These are phyloP conservation scores for Brachyopa scutellaris DNA, from an alignment of 2,888 invertebrate species.

Conservation along the genomic window DNA sequence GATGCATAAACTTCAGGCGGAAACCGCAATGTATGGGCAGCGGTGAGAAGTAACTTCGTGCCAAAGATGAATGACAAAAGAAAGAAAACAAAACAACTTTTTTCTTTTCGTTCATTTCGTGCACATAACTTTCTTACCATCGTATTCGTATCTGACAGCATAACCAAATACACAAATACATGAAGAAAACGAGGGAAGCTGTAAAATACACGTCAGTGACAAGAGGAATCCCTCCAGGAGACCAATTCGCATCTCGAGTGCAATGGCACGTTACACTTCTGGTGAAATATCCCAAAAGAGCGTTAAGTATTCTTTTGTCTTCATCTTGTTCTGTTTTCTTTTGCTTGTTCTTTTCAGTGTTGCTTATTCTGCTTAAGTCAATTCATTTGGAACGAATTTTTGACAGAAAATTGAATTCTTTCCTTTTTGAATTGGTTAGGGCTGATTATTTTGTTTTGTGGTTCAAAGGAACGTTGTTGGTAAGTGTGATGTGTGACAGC, in stretches of 20 bases:
- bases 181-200: not conserved
- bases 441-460: not conserved
- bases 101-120: no score
- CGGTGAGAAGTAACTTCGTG: not conserved
- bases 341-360: not conserved
- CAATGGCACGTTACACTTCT: conserved; percentile 52
- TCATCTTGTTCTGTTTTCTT: not conserved
- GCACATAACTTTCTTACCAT: no score
- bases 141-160: no score
- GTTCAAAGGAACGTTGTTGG: conserved; percentile 27
- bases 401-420: conserved; percentile 42
- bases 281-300: conserved; percentile 22
- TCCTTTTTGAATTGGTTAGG: conserved; percentile 31
- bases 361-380: not conserved
- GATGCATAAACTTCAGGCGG: not conserved
- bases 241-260: conserved; percentile 48
- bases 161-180: not conserved
- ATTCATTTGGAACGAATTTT: conserved; percentile 65
- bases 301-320: conserved; percentile 34
- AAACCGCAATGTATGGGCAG: not conserved
- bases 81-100: no score
- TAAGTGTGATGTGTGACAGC: no score
- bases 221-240: conserved; percentile 7
- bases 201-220: no score
- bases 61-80: no score